Percentiles rank a stretch among this genome's conserved stretches.
These are phyloP conservation scores for Polymixis lichenea DNA, from an alignment of 2,888 invertebrate genomes.

Conservation along the genomic window DNA sequence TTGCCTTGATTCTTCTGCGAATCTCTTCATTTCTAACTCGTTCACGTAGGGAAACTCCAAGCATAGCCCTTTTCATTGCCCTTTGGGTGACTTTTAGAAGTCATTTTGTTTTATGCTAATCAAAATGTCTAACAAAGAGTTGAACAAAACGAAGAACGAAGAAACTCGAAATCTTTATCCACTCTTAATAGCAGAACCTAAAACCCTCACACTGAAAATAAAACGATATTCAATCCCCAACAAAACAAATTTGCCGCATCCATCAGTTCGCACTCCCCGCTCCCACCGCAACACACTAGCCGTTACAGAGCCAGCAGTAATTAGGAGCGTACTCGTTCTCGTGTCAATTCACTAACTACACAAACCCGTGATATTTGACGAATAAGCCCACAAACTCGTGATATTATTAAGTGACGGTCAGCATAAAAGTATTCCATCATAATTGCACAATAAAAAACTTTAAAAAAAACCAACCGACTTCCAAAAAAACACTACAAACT, in stretches of 20 bases:
- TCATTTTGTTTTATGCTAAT: neutral
- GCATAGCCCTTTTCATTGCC: no score
- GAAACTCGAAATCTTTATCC: no score
- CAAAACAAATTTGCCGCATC: constrained; percentile 17
- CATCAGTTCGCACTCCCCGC: accelerated
- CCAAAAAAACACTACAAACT: no score
- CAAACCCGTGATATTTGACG: constrained; percentile 41
- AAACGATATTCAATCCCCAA: neutral
- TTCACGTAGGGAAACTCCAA: no score
- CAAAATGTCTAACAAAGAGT: neutral
- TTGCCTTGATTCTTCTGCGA: no score
- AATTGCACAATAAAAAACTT: no score
- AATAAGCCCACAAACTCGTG: constrained; percentile 27
- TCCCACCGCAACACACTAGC: constrained; percentile 36
- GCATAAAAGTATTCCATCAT: neutral
- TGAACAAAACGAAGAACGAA: no score
- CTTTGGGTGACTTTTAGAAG: no score
- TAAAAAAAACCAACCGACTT: no score
- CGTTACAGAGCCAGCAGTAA: constrained; percentile 50
- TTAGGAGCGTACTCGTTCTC: constrained; percentile 32
- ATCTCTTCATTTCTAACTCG: no score
- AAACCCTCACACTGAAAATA: neutral
- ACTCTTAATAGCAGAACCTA: no score
- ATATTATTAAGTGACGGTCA: constrained; percentile 29
- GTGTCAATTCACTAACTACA: constrained; percentile 56